Base-by-base conservation (phyloP, 1,140 invertebrate genomes). In the Drosophila oshimai region DNA sequence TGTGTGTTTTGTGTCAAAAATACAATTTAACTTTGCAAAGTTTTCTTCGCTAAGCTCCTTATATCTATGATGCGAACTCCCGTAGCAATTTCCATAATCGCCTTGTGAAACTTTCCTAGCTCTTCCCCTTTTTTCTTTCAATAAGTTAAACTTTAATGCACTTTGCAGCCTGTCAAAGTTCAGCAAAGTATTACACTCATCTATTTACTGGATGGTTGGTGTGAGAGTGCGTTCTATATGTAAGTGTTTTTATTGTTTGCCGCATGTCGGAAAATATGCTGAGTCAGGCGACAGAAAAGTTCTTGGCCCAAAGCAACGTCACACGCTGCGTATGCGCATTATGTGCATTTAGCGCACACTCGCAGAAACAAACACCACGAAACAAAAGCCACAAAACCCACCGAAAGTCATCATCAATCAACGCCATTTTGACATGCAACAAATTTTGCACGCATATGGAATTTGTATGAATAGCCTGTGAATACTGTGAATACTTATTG, bases 251-350 rank as follows among this genome's bases (percentile, higher is more conserved):
- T 47, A 50, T 58, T 70, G 76, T 70, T 73, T 58, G 50, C 47
- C 53, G 55, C 77, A 31, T 73, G 57, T 64, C 41, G 20, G 33
- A 39, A 50, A 62, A 65, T 70, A 53, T 60, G 64, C 34, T 41
- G 36, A 73, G 73, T 54, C 39, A 50, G 36, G 60, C 45, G 26
- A 34, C 39, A 41, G 9, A 22, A 62, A 49, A 20, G n/a, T n/a
- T n/a, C 20, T 39, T 50, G 36, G 12, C 45, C 46, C 46, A 20
- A 26, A 62, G n/a, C 58, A 33, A n/a, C 31, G 72, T 60, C 60
- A 46, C 60, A 84, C 75, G 60, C 39, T 86, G 80, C 79, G 80
- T 84, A 86, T 84, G 71, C 79, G 79, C 71, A 84, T 61, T 79
- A 37, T 74, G 50, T 74, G 78, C 79, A 77, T 62, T 73, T 60